phyloP scores from a whole-genome alignment of 1,140 invertebrate species.

The Calycopis cecrops region DNA sequence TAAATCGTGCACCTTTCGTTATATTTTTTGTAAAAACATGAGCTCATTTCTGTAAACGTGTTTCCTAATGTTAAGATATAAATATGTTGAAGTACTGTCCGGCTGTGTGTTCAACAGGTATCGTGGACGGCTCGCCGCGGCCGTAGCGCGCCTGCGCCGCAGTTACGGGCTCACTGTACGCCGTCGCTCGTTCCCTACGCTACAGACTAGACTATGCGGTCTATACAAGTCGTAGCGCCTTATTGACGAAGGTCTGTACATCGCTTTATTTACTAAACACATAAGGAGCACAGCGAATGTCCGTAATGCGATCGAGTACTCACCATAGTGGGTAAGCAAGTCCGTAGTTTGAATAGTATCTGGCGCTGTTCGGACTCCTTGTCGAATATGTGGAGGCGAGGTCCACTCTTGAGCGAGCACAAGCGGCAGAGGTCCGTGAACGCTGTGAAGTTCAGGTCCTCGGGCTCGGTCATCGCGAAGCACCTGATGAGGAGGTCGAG shows the following conservation, averaged over 20 bases:
- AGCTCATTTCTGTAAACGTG: background rate
- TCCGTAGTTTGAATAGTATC: slow-evolving; percentile 80
- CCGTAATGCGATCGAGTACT: slow-evolving; percentile 40
- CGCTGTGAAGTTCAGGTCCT: slow-evolving; percentile 79
- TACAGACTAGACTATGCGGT: background rate
- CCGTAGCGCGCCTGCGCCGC: slow-evolving; percentile 61
- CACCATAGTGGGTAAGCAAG: slow-evolving; percentile 80
- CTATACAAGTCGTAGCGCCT: background rate
- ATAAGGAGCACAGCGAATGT: background rate
- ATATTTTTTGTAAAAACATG: background rate
- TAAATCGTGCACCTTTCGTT: background rate
- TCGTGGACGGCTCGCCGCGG: slow-evolving; percentile 36
- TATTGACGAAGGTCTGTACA: background rate
- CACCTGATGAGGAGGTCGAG: slow-evolving; percentile 75
- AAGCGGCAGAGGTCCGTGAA: slow-evolving; percentile 81
- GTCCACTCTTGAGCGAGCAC: slow-evolving; percentile 79
- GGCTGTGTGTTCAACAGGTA: slow-evolving; percentile 40
- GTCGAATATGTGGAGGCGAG: slow-evolving; percentile 81
- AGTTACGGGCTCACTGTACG: slow-evolving; percentile 40
- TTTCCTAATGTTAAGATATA: background rate
- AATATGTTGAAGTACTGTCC: background rate
- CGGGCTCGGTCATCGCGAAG: slow-evolving; percentile 79
- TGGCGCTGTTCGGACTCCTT: slow-evolving; percentile 82
- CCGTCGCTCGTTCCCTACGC: slow-evolving; percentile 22
- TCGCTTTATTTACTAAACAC: background rate